Percentiles rank a stretch among this genome's conserved stretches.
phyloP scores from a whole-genome alignment of 2,797 vertebrate genomes.

The Pseudomugil tenellus region DNA sequence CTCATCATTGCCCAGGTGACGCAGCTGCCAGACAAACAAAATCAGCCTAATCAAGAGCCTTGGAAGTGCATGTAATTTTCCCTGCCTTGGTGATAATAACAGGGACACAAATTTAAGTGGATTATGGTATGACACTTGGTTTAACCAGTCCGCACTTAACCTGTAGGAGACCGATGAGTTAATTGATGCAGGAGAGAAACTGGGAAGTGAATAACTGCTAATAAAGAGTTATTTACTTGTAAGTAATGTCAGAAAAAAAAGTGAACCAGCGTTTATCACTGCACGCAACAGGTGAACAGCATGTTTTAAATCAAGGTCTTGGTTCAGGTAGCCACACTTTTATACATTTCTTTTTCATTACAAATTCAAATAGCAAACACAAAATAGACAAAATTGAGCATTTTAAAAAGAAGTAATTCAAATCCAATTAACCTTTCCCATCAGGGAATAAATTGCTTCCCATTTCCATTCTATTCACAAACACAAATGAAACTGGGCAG shows the following conservation, averaged over 20 bases:
- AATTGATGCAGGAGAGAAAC: neutral
- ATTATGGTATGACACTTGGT: conserved; percentile 20
- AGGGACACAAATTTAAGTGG: conserved; percentile 46
- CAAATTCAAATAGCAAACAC: conserved; percentile 75
- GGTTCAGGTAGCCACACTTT: conserved; percentile 42
- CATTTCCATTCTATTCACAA: conserved; percentile 80
- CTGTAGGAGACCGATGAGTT: neutral
- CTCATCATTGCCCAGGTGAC: conserved; percentile 99
- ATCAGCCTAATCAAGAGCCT: conserved; percentile 58
- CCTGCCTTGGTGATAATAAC: conserved; percentile 39
- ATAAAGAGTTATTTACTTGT: conserved; percentile 16
- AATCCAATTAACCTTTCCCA: conserved; percentile 82
- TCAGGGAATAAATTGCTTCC: conserved; percentile 82
- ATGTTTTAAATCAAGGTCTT: conserved; percentile 35
- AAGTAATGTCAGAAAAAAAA: conserved; percentile 1
- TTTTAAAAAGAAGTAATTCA: conserved; percentile 83
- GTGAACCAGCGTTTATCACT: conserved; percentile 4
- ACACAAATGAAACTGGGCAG: conserved; percentile 72
- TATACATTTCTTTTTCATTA: conserved; percentile 77
- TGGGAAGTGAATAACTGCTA: conserved; percentile 2
- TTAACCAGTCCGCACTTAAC: conserved; percentile 22
- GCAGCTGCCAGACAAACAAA: conserved; percentile 86
- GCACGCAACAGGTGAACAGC: conserved; percentile 40
- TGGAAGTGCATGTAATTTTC: conserved; percentile 38
- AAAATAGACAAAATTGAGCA: conserved; percentile 77